Conservation (phyloP, 2,113 vertebrate genomes). For the Crotalus viridis region DNA sequence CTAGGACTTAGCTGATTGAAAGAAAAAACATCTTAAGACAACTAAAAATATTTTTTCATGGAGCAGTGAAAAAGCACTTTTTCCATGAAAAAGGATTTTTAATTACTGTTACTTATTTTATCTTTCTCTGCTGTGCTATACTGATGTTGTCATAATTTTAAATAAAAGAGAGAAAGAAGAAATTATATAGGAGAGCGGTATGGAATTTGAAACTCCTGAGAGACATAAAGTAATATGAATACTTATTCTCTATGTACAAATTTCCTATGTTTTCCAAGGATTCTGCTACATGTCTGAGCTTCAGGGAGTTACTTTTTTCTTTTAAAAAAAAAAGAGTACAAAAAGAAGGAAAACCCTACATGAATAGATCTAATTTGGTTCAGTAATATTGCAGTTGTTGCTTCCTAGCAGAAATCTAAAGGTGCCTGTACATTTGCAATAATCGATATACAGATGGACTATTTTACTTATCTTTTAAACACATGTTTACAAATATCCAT, state of each 20-base stretch:
- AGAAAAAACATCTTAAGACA: not conserved
- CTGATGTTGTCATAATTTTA: not conserved
- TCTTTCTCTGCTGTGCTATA: not conserved
- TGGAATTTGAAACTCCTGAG: not conserved
- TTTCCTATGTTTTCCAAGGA: not conserved
- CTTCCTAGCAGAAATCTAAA: conserved; percentile 43
- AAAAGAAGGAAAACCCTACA: not conserved
- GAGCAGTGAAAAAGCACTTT: too few species aligned
- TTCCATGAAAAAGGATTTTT: not conserved
- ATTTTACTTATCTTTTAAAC: conserved; percentile 1
- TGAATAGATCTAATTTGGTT: too few species aligned
- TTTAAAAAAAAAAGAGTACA: not conserved
- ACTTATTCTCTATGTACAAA: not conserved
- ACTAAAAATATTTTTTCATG: not conserved
- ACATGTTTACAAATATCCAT: not conserved
- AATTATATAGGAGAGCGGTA: not conserved
- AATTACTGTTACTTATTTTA: not conserved
- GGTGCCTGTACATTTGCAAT: not conserved
- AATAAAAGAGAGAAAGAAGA: not conserved
- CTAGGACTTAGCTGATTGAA: not conserved
- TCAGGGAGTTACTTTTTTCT: not conserved
- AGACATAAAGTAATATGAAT: not conserved
- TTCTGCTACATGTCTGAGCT: not conserved
- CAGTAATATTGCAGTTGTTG: not conserved
- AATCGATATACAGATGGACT: conserved; percentile 1